A percentile compares a stretch with the other conserved stretches of the same genome.
These are phyloP conservation scores for Corydoras maculifer DNA, from an alignment of 2,113 vertebrate species.

Conservation along the genomic window DNA sequence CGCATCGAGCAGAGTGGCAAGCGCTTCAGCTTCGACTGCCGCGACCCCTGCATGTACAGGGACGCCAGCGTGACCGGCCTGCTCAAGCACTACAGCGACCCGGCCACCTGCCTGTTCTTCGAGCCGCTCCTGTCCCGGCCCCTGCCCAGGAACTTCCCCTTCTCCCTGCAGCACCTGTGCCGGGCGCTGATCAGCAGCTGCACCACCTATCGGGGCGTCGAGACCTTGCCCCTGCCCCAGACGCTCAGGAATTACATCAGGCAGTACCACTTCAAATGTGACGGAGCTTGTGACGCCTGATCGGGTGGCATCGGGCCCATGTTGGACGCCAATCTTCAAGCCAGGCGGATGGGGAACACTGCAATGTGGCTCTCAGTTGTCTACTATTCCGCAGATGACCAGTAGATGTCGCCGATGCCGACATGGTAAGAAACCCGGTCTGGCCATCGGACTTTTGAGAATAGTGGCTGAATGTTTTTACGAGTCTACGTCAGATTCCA, in stretches of 20 bases:
- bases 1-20: slow-evolving; percentile 94
- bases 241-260: slow-evolving; percentile 87
- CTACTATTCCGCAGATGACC: no score
- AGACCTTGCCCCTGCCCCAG: slow-evolving; percentile 76
- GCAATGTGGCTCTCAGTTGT: no score
- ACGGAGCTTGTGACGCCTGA: slow-evolving; percentile 58
- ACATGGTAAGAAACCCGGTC: no score
- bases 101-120: slow-evolving; percentile 92
- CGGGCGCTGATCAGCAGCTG: slow-evolving; percentile 85
- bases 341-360: no score
- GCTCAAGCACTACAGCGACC: slow-evolving; percentile 90
- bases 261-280: slow-evolving; percentile 86
- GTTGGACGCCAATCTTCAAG: no score
- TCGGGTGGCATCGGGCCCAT: not conserved
- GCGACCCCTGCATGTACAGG: slow-evolving; percentile 92
- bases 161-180: slow-evolving; percentile 88
- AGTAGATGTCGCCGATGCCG: no score
- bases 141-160: slow-evolving; percentile 84
- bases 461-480: no score
- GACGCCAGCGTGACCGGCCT: slow-evolving; percentile 87
- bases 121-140: slow-evolving; percentile 89
- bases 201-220: slow-evolving; percentile 84
- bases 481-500: no score
- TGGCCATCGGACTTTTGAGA: no score
- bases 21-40: slow-evolving; percentile 94